Conservation (phyloP, 2,888 invertebrate genomes). For the Andricus quercusramuli region DNA sequence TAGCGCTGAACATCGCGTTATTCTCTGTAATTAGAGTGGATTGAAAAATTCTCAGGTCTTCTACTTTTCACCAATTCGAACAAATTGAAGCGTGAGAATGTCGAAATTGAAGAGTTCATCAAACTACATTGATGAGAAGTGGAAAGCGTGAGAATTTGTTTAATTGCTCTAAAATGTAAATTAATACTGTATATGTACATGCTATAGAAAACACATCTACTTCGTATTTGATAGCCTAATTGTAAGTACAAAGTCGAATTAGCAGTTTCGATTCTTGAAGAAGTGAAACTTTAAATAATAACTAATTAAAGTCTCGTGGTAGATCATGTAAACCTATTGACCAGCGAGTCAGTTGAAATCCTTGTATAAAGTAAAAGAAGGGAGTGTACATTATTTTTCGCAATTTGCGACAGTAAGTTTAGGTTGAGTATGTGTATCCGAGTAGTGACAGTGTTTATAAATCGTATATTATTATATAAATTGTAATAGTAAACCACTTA, state of each 20-base stretch:
- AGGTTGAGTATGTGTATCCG: slow-evolving; percentile 14
- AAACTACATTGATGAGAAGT: not conserved
- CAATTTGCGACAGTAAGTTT: not conserved
- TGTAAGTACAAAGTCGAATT: slow-evolving; percentile 31
- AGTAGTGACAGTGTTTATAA: slow-evolving; percentile 27
- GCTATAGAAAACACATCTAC: slow-evolving; percentile 6
- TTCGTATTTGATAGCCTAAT: slow-evolving; percentile 27
- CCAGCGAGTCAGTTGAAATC: slow-evolving; percentile 13
- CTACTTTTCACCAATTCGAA: not conserved
- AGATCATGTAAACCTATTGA: not conserved
- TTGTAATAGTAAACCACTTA: slow-evolving; percentile 20
- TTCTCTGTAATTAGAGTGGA: not conserved
- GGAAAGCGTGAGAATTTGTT: not conserved
- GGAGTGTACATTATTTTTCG: not conserved
- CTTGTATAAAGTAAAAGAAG: slow-evolving; percentile 10
- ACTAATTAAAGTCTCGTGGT: not conserved
- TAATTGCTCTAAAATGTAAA: slow-evolving; percentile 9
- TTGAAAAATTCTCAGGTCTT: not conserved
- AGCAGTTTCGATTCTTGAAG: slow-evolving; percentile 7
- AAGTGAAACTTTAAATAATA: not conserved
- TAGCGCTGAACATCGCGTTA: not conserved
- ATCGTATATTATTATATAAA: slow-evolving; percentile 30
- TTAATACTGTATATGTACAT: slow-evolving; percentile 14
- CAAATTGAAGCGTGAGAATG: slow-evolving; percentile 1
- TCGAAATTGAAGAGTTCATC: not conserved